Evolutionary conservation across 1,140 invertebrate species (phyloP).

Genomic region (Formica selysi): DNA sequence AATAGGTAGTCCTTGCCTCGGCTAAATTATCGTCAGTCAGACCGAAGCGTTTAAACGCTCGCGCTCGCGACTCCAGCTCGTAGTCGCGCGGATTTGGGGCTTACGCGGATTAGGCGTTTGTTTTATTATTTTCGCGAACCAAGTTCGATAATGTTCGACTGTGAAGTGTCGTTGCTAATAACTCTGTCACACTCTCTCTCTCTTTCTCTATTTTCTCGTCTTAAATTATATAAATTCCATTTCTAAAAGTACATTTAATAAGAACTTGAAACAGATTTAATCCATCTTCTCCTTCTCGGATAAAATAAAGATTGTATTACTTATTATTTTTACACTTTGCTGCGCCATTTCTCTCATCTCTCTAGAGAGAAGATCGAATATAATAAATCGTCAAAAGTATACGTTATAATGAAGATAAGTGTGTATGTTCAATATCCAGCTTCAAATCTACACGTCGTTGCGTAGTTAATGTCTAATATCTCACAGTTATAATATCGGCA

Average conservation of each 20-base stretch:
- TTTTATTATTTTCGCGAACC: not conserved
- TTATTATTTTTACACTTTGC: conserved; percentile 11
- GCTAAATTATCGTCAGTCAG: conserved; percentile 58
- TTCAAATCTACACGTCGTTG: not conserved
- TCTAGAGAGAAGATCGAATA: not conserved
- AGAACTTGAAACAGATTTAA: not conserved
- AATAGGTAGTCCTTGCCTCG: conserved; percentile 24
- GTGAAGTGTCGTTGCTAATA: conserved; percentile 27
- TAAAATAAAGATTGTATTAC: conserved; percentile 11
- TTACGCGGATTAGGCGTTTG: conserved; percentile 46
- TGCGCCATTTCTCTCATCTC: not conserved
- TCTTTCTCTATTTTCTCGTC: not conserved
- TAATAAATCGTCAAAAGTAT: conserved; percentile 12
- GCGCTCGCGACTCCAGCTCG: conserved; percentile 2
- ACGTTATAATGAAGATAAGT: not conserved
- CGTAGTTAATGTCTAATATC: conserved; percentile 28
- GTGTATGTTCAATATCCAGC: not conserved
- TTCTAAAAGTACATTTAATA: not conserved
- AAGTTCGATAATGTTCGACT: conserved; percentile 37
- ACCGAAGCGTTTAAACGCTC: conserved; percentile 29
- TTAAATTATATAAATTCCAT: conserved; percentile 22
- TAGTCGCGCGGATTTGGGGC: conserved; percentile 26
- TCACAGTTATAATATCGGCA: conserved; percentile 41
- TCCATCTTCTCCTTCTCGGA: not conserved
- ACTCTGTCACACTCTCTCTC: not conserved